Base-by-base conservation (phyloP, 2,113 vertebrate genomes). In the Tenebrosternarchus preto region DNA sequence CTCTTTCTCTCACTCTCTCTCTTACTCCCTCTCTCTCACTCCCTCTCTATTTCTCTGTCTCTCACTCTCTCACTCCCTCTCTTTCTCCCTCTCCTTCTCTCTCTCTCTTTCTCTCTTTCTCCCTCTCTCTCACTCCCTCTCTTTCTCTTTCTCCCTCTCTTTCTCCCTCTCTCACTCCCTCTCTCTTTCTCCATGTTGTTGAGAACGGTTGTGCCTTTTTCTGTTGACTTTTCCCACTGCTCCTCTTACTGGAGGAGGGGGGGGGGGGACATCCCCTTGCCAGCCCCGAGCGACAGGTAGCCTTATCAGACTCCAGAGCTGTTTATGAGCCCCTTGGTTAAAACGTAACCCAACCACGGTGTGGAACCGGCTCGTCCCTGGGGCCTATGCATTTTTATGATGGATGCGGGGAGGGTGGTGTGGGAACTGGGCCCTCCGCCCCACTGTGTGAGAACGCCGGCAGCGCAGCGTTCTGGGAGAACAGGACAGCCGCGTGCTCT, bases 251-350 rank as follows among this genome's bases (percentile, higher is more conserved):
- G 22, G 2, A 36, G 17, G 43, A 31, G 70, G 69, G 56, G 17
- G 15, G 2, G 31, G 5, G 46, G 33, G 64, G 63, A 55, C 76
- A 68, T 39, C 59, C 22, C 61, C 78, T 55, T 2, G 1, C 75
- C 46, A 78, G 83, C 75, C 57, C 63, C 7, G 82, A 64, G 85
- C 81, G 76, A 89, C 83, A 82, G 55, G 70, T 73, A 78, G 78
- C 82, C 59, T 78, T 86, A 87, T 86, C 79, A 80, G 76, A 78
- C 46, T 70, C 83, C 72, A 75, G 55, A 83, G 76, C 78, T 87
- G 84, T 89, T 92, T 86, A 89, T 90, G 85, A 88, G 86, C 89
- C 83, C 60, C 75, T 50, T 61, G 83, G 87, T 86, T 74, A 84
- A 80, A 85, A 82, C 46, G 77, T 82, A 86, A 81, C 76, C 81